Evolutionary conservation across 92 coral and sea anemone genomes (phyloP), one percentile per base, ranked within the genome.

Genomic region (Epizoanthus rinbou): DNA sequence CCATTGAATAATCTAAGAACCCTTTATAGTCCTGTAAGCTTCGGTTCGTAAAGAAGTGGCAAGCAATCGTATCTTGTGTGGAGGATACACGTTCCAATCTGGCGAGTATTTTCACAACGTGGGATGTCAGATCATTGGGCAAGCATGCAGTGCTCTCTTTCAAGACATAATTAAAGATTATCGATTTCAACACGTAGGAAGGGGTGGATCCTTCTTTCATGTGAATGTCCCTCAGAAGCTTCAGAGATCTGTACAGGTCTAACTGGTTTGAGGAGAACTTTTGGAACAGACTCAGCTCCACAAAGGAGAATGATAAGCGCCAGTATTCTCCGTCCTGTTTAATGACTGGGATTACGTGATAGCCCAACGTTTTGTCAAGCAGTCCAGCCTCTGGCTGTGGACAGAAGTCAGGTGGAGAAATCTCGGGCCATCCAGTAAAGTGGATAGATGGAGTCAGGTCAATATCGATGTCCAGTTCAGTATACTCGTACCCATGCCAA

Each of bases 241-340:
- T 87, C 37, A 81, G 79, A 13, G 82, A 75, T 28, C 64, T 82
- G 84, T 83, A 87, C 64, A 82, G 18, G 19, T 70, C 14, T 8
- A 81, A 0, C 57, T 82, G 78, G 33, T 1, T 41, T 6, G 24
- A 6, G 28, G 87, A 47, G 74, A 87, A 19, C 31, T 50, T 73
- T 1, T 19, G 82, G 23, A 87, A 22, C 31, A 87, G 54, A 24
- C 37, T 58, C 31, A 82, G 65, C 24, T 87, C 90, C 5, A 53
- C 75, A 18, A 82, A 47, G 17, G 90, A 74, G 65, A 87, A 87
- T 18, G 90, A 87, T 15, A 76, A 60, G 5, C 90, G 75, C 87
- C 90, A 87, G 15, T 8, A 28, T 0, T 69, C 52, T 21, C 72
- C 37, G 4, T 14, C 3, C 83, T 59, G 25, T 62, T 59, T 19